phyloP scores from a whole-genome alignment of 1,140 invertebrate species.

The Thaumetopoea pityocampa region DNA sequence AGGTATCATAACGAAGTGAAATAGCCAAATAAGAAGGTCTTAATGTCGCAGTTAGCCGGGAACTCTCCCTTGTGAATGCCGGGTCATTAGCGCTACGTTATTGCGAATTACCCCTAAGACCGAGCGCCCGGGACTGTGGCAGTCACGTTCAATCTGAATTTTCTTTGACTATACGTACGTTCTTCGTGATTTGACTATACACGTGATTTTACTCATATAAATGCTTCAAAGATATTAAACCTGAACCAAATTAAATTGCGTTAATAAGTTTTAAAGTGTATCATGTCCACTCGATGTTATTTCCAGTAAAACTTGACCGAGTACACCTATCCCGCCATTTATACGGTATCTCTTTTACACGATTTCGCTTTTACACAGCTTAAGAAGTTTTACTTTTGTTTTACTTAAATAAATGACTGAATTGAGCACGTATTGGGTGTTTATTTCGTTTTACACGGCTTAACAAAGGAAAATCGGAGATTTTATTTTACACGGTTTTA shows the following conservation, averaged over 20 bases:
- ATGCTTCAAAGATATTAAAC: slow-evolving; percentile 30
- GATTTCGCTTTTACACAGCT: no score
- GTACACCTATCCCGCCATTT: no score
- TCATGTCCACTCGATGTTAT: no score
- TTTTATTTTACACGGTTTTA: no score
- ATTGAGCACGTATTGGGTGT: no score
- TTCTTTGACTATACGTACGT: slow-evolving; percentile 36
- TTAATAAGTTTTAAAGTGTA: slow-evolving; percentile 25
- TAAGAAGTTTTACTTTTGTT: no score
- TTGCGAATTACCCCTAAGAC: slow-evolving; percentile 56
- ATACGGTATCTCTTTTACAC: no score
- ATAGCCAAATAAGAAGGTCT: slow-evolving; percentile 70
- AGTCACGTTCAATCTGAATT: slow-evolving; percentile 55
- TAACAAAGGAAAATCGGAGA: no score
- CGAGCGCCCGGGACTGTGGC: slow-evolving; percentile 25
- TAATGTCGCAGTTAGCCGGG: slow-evolving; percentile 68
- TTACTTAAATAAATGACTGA: no score
- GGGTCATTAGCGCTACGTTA: slow-evolving; percentile 67
- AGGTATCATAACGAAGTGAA: slow-evolving; percentile 59
- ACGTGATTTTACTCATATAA: slow-evolving; percentile 36
- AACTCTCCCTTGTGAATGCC: slow-evolving; percentile 63
- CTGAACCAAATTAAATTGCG: slow-evolving; percentile 32
- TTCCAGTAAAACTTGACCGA: no score
- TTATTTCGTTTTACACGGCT: no score
- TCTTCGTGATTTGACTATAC: slow-evolving; percentile 18